Base-by-base conservation (phyloP, 2,888 invertebrate genomes). In the Conistra vaccinii region DNA sequence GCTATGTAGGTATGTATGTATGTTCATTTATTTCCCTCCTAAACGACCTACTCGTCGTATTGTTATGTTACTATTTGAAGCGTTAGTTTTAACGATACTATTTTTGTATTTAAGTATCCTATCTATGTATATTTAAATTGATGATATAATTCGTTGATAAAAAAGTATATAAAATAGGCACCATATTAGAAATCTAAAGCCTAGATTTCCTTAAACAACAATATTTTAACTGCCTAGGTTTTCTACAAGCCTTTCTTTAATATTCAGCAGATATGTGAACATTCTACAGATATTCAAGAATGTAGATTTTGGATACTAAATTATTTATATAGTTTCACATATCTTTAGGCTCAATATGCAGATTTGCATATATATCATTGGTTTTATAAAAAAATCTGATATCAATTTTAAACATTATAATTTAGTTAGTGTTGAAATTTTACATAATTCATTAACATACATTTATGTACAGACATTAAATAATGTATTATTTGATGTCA, bases 361-460 rank as follows among this genome's bases (percentile, higher is more conserved):
- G 10, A 69, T 23, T 48, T 4, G 53, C 12, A 53, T 29, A 10
- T 35, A n/a, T 2, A 53, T 26, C 10, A n/a, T 29, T 45, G 14
- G 26, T 39, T 53, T 17, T 48, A 14, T 48, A 70, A 17, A 70
- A n/a, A 61, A 79, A 79, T 48, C 53, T 12, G 17, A 60, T 71
- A 39, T 45, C 2, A 51, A 60, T 45, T 69, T 55, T 42, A 26
- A 62, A 66, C 48, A 80, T 69, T 32, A 67, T 76, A 72, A 71
- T 62, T 69, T 66, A 68, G 45, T 57, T 55, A 20, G 72, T 81
- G 76, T 63, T 72, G 71, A 80, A 57, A 74, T 73, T 83, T 70
- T 60, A 69, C 58, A 84, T 71, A 76, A 80, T 84, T 80, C 62
- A 82, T 82, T 80, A 29, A 55, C 63, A 65, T 79, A 69, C 32